Conservation (phyloP, 2,888 invertebrate genomes). For the Microctonus hyperodae region DNA sequence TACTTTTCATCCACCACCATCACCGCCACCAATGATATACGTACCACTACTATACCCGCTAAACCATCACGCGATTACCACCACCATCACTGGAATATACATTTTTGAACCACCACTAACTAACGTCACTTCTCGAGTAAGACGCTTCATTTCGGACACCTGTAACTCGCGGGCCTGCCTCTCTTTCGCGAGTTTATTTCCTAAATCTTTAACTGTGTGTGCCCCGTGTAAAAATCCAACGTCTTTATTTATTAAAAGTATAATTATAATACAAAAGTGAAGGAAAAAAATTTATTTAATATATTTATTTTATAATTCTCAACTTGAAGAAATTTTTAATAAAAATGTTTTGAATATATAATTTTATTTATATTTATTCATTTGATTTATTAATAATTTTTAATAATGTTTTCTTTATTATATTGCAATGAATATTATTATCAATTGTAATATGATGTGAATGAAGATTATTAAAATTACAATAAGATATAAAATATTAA, state of each 20-base stretch:
- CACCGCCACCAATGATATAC: constrained; percentile 4
- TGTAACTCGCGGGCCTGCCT: constrained; percentile 57
- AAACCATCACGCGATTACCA: constrained; percentile 28
- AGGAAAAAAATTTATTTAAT: too few relatives aligned
- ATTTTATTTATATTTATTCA: not conserved
- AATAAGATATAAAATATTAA: not conserved
- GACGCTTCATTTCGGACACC: constrained; percentile 55
- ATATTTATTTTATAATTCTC: too few relatives aligned
- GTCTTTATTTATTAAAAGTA: too few relatives aligned
- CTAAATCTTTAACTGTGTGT: not conserved
- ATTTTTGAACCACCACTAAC: constrained; percentile 31
- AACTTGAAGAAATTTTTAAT: too few relatives aligned
- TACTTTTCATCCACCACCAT: constrained; percentile 41
- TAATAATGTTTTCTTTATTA: too few relatives aligned
- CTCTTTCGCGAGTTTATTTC: constrained; percentile 31
- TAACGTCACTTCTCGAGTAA: constrained; percentile 33
- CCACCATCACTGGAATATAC: constrained; percentile 35
- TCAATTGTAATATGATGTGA: not conserved
- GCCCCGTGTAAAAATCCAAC: too few relatives aligned
- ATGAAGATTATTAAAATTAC: not conserved
- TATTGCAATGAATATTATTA: too few relatives aligned
- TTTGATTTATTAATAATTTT: too few relatives aligned
- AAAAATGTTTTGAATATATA: not conserved
- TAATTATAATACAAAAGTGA: not conserved
- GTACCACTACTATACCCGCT: not conserved